These are phyloP conservation scores for Tubulanus polymorphus DNA, from an alignment of 2,888 invertebrate species.

Conservation along the genomic window DNA sequence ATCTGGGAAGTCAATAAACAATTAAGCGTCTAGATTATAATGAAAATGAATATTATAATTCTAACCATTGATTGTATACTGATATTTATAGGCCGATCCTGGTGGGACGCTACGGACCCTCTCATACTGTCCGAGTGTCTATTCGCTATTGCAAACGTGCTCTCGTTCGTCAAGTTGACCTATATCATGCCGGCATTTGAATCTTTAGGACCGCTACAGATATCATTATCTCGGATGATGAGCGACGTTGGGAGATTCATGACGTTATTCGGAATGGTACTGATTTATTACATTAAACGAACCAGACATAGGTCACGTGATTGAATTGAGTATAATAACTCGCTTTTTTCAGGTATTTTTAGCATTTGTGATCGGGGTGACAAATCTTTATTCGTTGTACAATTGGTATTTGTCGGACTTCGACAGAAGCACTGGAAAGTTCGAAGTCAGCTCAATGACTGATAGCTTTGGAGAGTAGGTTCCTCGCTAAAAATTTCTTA, in stretches of 20 bases:
- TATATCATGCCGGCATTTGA: constrained; percentile 2
- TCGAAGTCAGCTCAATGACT: no score
- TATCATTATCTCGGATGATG: constrained; percentile 11
- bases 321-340: neutral
- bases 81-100: neutral
- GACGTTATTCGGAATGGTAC: neutral
- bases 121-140: constrained; percentile 2
- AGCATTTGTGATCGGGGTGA: neutral
- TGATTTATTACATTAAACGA: neutral
- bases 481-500: no score
- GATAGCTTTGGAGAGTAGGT: no score
- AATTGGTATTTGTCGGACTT: no score
- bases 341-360: neutral
- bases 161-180: constrained; percentile 1
- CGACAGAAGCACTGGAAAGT: no score
- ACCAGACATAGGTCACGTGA: neutral
- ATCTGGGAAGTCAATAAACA: no score
- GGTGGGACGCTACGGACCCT: constrained; percentile 2
- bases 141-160: constrained; percentile 1
- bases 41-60: no score
- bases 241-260: constrained; percentile 1
- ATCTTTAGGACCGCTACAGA: constrained; percentile 9
- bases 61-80: no score
- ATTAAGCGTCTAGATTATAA: no score
- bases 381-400: neutral